Conservation (phyloP, 23 tunicate species). For the Trididemnum clinides region DNA sequence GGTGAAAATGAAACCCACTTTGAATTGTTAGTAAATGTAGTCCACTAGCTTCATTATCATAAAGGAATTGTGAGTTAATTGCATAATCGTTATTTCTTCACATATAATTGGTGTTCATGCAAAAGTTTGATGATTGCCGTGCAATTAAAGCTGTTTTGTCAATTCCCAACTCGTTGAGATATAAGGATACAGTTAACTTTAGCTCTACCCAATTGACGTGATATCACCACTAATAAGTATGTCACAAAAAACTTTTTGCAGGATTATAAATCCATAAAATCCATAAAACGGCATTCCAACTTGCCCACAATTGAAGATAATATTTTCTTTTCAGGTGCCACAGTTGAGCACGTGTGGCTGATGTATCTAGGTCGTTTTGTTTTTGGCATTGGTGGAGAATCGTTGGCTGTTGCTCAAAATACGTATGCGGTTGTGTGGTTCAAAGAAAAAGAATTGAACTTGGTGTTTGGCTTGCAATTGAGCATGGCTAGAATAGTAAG, state of each 20-base stretch:
- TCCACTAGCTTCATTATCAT: too few species aligned
- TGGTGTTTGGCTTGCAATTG: slow-evolving; percentile 95
- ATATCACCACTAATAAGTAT: not conserved
- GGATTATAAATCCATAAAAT: not conserved
- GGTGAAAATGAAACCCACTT: too few species aligned
- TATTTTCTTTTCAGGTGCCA: slow-evolving; percentile 49
- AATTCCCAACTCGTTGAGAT: too few species aligned
- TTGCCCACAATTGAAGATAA: too few species aligned
- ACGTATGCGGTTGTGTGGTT: slow-evolving; percentile 98
- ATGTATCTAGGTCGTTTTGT: slow-evolving; percentile 90
- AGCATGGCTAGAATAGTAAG: slow-evolving; percentile 96
- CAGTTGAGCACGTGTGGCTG: slow-evolving; percentile 53
- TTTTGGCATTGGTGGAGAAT: slow-evolving; percentile 98
- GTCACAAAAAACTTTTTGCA: not conserved
- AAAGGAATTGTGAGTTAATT: too few species aligned
- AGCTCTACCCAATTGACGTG: not conserved
- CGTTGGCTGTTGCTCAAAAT: slow-evolving; percentile 95
- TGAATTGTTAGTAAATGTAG: too few species aligned
- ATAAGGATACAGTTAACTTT: too few species aligned
- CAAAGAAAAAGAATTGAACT: slow-evolving; percentile 70
- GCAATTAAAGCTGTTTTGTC: too few species aligned
- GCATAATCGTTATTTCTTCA: too few species aligned
- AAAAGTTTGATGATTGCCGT: too few species aligned
- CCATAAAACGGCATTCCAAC: not conserved
- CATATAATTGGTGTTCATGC: too few species aligned